These are phyloP conservation scores for Carposina sasakii DNA, from an alignment of 1,140 invertebrate genomes.

Conservation along the genomic window DNA sequence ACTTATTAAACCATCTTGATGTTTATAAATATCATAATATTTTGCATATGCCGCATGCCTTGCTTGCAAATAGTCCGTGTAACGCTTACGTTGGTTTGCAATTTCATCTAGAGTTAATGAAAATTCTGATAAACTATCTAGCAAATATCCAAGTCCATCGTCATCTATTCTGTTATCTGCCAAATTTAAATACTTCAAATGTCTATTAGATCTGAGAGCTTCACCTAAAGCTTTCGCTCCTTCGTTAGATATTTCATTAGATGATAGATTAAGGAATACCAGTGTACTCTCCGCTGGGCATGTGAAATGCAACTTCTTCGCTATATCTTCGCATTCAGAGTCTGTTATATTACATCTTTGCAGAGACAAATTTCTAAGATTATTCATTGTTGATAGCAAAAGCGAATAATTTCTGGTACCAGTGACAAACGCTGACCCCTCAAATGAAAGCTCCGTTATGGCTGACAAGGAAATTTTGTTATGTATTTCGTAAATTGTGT, in stretches of 20 bases:
- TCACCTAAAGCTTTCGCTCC: slow-evolving; percentile 33
- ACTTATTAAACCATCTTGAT: too few relatives aligned
- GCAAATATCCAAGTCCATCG: slow-evolving; percentile 29
- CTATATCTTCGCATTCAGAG: slow-evolving; percentile 29
- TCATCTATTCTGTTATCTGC: slow-evolving; percentile 43
- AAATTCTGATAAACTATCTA: slow-evolving; percentile 38
- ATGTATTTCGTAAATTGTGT: slow-evolving; percentile 33
- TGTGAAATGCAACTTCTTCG: slow-evolving; percentile 25
- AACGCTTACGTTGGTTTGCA: slow-evolving; percentile 15
- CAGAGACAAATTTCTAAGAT: slow-evolving; percentile 32
- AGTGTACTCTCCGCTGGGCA: slow-evolving; percentile 26
- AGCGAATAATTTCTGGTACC: slow-evolving; percentile 28
- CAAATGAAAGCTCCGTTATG: slow-evolving; percentile 38
- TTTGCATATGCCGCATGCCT: too few relatives aligned
- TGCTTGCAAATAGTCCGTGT: slow-evolving; percentile 33
- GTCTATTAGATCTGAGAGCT: slow-evolving; percentile 42
- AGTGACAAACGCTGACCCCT: slow-evolving; percentile 24
- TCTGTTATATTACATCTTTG: slow-evolving; percentile 40
- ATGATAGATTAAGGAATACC: slow-evolving; percentile 40
- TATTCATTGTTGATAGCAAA: slow-evolving; percentile 21
- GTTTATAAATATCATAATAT: too few relatives aligned
- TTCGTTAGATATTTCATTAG: slow-evolving; percentile 39
- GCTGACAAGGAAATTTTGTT: slow-evolving; percentile 30
- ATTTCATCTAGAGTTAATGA: slow-evolving; percentile 34
- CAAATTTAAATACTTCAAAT: slow-evolving; percentile 49